Base-by-base conservation (phyloP, 2,797 vertebrate genomes). In the Pyrocephalus nanus region DNA sequence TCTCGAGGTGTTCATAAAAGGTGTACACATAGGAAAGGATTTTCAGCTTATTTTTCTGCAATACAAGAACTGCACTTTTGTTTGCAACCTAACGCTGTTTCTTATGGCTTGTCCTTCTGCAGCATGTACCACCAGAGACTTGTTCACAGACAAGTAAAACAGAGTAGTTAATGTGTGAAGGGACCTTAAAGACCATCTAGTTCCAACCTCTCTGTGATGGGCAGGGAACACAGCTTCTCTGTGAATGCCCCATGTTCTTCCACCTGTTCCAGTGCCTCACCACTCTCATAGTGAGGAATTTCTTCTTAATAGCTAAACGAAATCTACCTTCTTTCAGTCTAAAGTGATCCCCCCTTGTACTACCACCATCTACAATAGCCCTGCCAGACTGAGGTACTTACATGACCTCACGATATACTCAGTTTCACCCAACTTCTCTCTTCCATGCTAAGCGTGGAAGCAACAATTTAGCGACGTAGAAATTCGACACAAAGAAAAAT, bases 381-480 rank as follows among this genome's bases (percentile, higher is more conserved):
- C 60, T 13, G 70, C n/a, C 21, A 18, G 18, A 1, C 27, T 6
- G 12, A 65, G 8, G 6, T 14, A 65, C 30, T 57, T 9, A 7
- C 5, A 2, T 0, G 12, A 65, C 61, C 36, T 40, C 72, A 26
- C 0, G 0, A 54, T 2, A n/a, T 77, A 20, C 51, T 40, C 54
- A 26, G 38, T 11, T 38, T 23, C 43, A 45, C n/a, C 51, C 14
- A 43, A 8, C 32, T 78, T 29, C 54, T 62, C 58, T 2, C 26
- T 78, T 21, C 57, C 55, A 64, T 1, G 11, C 19, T 19, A 36
- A 29, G 19, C 43, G 26, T 57, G 8, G 26, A 86, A 71, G 45
- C 0, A 27, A 65, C 30, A 9, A 9, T 2, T 53, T 8, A 65
- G 50, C 11, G 0, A 32, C 4, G 58, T 4, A 12, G 17, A 50